Conservation (phyloP, 2,888 invertebrate genomes). For the Mimumesa dahlbomi region DNA sequence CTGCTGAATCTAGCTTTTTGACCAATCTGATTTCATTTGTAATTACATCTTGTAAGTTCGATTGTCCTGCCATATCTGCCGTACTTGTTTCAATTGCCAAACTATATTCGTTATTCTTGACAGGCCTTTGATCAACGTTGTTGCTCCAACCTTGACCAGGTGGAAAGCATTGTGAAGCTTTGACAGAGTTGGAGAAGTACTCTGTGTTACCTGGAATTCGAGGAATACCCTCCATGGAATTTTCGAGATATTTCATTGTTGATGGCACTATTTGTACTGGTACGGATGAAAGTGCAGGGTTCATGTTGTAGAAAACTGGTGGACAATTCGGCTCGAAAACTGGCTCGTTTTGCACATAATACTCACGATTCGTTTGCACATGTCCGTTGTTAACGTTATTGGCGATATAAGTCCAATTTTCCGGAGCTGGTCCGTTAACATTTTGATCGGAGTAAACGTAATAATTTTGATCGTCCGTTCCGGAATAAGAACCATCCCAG, state of each 20-base stretch:
- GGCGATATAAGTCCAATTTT: conserved; percentile 43
- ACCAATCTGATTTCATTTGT: too few relatives aligned
- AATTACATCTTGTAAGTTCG: conserved; percentile 83
- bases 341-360: conserved; percentile 37
- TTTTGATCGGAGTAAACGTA: conserved; percentile 64
- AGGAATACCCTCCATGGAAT: background rate
- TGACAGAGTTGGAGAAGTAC: background rate
- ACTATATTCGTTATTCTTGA: background rate
- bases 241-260: too few relatives aligned
- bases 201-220: background rate
- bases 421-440: conserved; percentile 17
- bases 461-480: conserved; percentile 71
- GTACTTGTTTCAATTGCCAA: too few relatives aligned
- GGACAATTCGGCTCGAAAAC: conserved; percentile 37
- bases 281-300: background rate
- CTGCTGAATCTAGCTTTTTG: conserved; percentile 19
- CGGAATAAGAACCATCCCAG: conserved; percentile 76
- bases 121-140: background rate
- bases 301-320: conserved; percentile 25
- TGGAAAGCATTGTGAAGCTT: background rate
- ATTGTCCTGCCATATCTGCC: conserved; percentile 65
- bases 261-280: too few relatives aligned
- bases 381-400: conserved; percentile 25
- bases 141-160: conserved; percentile 11
- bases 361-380: conserved; percentile 14